phyloP scores from a whole-genome alignment of 2,888 invertebrate species.

The Ectobius pallidus region DNA sequence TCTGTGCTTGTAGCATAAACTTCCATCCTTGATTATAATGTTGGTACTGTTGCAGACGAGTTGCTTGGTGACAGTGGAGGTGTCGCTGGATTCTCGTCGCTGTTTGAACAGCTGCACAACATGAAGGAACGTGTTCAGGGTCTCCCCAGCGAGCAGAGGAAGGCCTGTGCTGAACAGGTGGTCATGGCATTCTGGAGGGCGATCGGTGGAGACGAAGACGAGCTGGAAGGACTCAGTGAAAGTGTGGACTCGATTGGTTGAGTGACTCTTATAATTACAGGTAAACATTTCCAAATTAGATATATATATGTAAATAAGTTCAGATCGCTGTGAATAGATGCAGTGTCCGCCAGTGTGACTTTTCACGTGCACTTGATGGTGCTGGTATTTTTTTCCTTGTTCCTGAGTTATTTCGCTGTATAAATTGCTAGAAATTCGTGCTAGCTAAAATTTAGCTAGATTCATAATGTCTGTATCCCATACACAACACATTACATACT shows the following conservation, averaged over 20 bases:
- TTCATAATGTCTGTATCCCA: too few relatives aligned
- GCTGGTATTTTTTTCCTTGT: too few relatives aligned
- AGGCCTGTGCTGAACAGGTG: conserved; percentile 73
- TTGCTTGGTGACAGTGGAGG: conserved; percentile 50
- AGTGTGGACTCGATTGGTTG: conserved; percentile 44
- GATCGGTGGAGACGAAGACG: conserved; percentile 74
- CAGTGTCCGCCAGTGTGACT: too few relatives aligned
- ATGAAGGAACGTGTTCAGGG: conserved; percentile 71
- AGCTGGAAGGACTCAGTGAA: conserved; percentile 58
- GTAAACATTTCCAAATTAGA: neutral
- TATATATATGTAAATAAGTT: neutral
- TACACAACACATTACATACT: too few relatives aligned
- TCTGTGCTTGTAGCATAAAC: too few relatives aligned
- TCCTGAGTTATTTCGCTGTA: too few relatives aligned
- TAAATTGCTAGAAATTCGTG: too few relatives aligned
- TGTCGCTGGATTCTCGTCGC: conserved; percentile 50
- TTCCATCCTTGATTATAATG: too few relatives aligned
- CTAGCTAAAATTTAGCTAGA: too few relatives aligned
- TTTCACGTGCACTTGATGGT: too few relatives aligned
- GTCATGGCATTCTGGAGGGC: conserved; percentile 76
- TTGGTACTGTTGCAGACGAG: conserved; percentile 42
- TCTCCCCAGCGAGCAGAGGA: conserved; percentile 67
- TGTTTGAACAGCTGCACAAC: conserved; percentile 68
- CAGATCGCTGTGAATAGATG: too few relatives aligned
- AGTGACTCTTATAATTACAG: neutral